Evolutionary conservation across 92 coral and sea anemone genomes (phyloP).

Genomic region (Virgularia gustaviana): DNA sequence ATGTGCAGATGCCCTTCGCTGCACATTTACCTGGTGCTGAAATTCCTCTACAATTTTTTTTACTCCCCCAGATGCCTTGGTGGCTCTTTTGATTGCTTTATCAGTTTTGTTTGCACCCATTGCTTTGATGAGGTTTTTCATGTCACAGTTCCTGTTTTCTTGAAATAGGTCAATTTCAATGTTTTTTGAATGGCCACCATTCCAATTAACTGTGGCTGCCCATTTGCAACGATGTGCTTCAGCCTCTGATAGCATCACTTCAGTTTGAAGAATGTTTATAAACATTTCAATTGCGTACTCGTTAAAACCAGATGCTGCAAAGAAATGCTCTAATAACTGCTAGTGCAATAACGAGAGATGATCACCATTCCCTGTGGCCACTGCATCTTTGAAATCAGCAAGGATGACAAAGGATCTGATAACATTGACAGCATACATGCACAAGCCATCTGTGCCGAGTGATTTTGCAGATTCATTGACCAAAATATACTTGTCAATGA

Average conservation of each 20-base stretch:
- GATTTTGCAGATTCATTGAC: not conserved
- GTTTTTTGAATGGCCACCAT: conserved; percentile 30
- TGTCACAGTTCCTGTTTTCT: conserved; percentile 32
- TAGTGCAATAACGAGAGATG: not conserved
- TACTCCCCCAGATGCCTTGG: conserved; percentile 39
- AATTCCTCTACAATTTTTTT: conserved; percentile 24
- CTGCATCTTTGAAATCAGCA: conserved; percentile 2
- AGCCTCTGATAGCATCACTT: conserved; percentile 1
- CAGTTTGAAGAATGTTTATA: not conserved
- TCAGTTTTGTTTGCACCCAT: conserved; percentile 52
- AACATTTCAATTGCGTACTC: conserved; percentile 36
- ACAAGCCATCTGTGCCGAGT: not conserved
- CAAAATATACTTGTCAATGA: not conserved
- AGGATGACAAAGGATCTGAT: not conserved
- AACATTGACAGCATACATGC: not conserved
- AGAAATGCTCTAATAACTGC: not conserved
- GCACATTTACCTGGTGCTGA: conserved; percentile 31
- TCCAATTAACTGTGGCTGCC: conserved; percentile 35
- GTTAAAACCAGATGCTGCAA: conserved; percentile 16
- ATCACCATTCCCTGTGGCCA: too few species aligned
- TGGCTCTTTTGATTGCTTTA: conserved; percentile 47
- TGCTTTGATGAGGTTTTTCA: conserved; percentile 42
- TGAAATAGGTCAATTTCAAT: conserved; percentile 29
- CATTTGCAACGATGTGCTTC: conserved; percentile 37
- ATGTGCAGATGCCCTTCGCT: conserved; percentile 27